Base-by-base conservation (phyloP, 2,888 invertebrate species). In the Patella depressa region DNA sequence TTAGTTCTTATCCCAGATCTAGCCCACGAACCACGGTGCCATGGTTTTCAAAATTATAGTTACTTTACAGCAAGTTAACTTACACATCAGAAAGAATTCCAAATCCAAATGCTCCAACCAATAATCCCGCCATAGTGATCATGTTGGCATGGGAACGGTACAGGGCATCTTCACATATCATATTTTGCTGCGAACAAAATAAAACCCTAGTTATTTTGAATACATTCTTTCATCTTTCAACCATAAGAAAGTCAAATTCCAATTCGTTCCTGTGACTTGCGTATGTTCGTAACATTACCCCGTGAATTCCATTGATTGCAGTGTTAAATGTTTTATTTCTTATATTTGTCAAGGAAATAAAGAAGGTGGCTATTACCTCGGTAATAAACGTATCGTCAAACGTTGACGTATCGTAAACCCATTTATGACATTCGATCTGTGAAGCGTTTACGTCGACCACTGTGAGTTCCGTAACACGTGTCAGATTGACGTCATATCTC, bases 61-160 rank as follows among this genome's bases (percentile, higher is more conserved):
- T 45, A 1, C 9, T 45, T 45, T 45, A 45, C 9, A 45, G 0
- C 9, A 7, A 45, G 9, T 5, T 24, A 11, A 83, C 84, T 74
- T 78, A 84, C 85, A 81, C 79, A 74, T 85, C 85, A 12, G 84
- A 79, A 59, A 85, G 71, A 15, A 78, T 71, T 3, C 85, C 84
- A 69, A 82, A 73, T 19, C 80, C 72, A 11, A 83, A 74, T 14
- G 85, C 81, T 9, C 85, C 85, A 11, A 74, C 78, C 72, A 85
- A 77, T 45, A 82, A 57, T 12, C 84, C 85, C 9, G 79, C 81
- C 83, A 84, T 84, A n/a, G 80, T 59, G n/a, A 83, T 75, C 80
- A 82, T 83, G 78, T 82, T 82, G 34, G 83, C 83, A 53, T 81
- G 79, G n/a, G 84, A 77, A 53, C 78, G 65, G 14, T 75, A 71